Evolutionary conservation across 2,113 vertebrate genomes (phyloP), one percentile per base, ranked within the genome.

Genomic region (Tylochromis polylepis): DNA sequence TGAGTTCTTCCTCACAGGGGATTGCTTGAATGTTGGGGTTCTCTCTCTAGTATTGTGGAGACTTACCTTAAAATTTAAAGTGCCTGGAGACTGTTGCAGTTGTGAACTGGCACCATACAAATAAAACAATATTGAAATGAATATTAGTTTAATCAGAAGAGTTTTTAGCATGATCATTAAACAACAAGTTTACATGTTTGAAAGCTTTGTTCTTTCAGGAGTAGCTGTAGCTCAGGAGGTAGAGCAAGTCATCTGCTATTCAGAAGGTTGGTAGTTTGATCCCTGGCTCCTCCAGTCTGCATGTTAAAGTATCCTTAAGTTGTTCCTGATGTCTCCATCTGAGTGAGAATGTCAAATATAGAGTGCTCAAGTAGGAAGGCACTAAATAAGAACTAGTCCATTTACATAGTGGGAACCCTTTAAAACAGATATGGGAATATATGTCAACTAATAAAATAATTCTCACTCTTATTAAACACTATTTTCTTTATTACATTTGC

Each of bases 1-100:
- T 6, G 8, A 51, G 49, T 51, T 51, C 6, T 27, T 72, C 3
- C 41, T 75, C 67, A 75, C 12, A 46, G 9, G 15, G 15, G 18
- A 75, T 49, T 49, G 24, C n/a, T 43, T 75, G 24, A 46, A 46
- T 46, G 41, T 41, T 72, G 41, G 16, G 67, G 5, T 49, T 75
- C 24, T 31, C 24, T 31, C 24, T 51, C 10, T 29, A 1, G 2
- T 29, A 20, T 29, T 51, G 43, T 29, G 8, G 24, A 31, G 72
- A 51, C 11, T 77, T 31, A 31, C 72, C 1, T 1, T 29, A 14
- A 20, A 29, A 3, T 53, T 53, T 27, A 53, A 51, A 77, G 46
- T 20, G 2, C 3, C 0, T 51, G 16, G 16, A 4, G 11, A 0
- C 46, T 77, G 3, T 24, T 0, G 24, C 70, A 31, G 43, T 29